Base-by-base conservation (phyloP, 2,888 invertebrate genomes). In the Taenaris catops region DNA sequence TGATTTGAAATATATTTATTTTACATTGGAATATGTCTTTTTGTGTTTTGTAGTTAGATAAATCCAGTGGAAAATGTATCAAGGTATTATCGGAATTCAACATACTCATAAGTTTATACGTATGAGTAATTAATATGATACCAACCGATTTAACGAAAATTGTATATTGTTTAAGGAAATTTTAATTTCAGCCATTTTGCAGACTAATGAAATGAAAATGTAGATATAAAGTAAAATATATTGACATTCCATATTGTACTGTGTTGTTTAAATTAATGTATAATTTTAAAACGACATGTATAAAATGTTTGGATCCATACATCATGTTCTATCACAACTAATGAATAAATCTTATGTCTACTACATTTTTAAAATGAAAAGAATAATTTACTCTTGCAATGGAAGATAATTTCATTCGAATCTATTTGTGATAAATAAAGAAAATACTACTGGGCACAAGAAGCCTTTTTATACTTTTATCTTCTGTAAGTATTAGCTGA, bases 1-100 rank as follows among this genome's bases (percentile, higher is more conserved):
- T 84, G 84, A 76, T 84, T 81, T 80, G 78, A 83, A 84, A 84
- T 83, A 84, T 84, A 83, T 84, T 84, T 84, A 84, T 81, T 83
- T 84, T 78, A 76, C 75, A 81, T 80, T 79, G 71, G 76, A 75
- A 76, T 71, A 69, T 72, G 81, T 78, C 80, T 81, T 83, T 81
- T 83, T 83, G 63, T 84, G 83, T 81, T 80, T 79, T 80, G 83
- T 84, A 83, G 84, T 78, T 84, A 83, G 80, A 61, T 60, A 58
- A 67, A 67, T 74, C 79, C 81, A 76, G 68, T 73, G 70, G 66
- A 63, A 58, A 61, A 66, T 75, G 66, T 75, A 68, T 61, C 58
- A 57, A 63, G 63, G 58, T 63, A 62, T 59, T 65, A 63, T 62
- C 53, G 47, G 53, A 58, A 55, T 58, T 65, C 58, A 62, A 46